Evolutionary conservation across 1,140 invertebrate species (phyloP).

Genomic region (Augochlora pura): DNA sequence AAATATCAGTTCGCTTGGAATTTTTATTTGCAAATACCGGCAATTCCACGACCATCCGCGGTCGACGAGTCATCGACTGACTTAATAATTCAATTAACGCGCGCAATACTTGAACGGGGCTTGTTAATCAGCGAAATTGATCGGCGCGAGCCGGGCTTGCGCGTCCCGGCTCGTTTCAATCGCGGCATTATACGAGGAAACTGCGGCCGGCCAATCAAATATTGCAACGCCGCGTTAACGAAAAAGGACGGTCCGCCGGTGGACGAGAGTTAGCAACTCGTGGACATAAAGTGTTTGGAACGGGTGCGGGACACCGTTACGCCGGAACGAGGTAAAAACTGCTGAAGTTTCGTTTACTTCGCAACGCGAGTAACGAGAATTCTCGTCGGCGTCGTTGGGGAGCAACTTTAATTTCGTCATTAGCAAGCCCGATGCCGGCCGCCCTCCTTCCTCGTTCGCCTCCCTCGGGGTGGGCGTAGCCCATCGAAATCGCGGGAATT

Average conservation of each 20-base stretch:
- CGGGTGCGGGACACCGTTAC: not conserved
- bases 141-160: not conserved
- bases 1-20: no score
- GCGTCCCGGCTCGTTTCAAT: not conserved
- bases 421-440: not conserved
- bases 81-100: no score
- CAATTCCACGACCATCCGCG: no score
- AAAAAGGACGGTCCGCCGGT: not conserved
- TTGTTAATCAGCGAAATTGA: not conserved
- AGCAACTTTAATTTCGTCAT: constrained; percentile 46
- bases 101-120: not conserved
- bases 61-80: no score
- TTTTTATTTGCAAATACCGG: no score
- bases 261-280: not conserved
- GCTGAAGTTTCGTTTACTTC: not conserved
- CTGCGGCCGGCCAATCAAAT: not conserved
- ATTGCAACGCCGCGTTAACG: no score
- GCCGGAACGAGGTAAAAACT: not conserved
- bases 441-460: not conserved
- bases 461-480: not conserved
- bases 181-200: not conserved
- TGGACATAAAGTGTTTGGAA: not conserved
- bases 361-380: constrained; percentile 21
- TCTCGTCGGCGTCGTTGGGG: constrained; percentile 11
- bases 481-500: constrained; percentile 8